A percentile compares a stretch with the other conserved stretches of the same genome.
These are phyloP conservation scores for Aromia moschata DNA, from an alignment of 2,888 invertebrate species.

Conservation along the genomic window DNA sequence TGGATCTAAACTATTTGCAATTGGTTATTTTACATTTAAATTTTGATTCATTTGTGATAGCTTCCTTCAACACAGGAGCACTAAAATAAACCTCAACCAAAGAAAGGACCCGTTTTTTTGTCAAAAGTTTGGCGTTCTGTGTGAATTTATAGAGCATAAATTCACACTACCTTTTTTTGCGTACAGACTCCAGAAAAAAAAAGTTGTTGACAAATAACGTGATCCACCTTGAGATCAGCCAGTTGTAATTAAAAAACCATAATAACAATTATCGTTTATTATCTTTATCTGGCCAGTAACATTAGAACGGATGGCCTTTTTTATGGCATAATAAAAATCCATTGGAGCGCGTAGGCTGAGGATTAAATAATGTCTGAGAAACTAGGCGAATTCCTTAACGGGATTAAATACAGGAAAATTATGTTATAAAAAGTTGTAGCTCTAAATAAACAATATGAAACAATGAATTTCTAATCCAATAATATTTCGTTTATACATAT, in stretches of 20 bases:
- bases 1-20: no score
- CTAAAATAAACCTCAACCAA: no score
- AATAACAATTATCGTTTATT: slow-evolving; percentile 19
- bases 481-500: no score
- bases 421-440: no score
- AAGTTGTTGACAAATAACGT: slow-evolving; percentile 2
- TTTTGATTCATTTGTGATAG: no score
- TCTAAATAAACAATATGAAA: no score
- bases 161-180: not conserved
- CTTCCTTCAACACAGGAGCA: no score
- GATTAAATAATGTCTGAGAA: slow-evolving; percentile 11
- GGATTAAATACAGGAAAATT: no score
- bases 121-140: no score
- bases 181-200: not conserved
- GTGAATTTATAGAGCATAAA: not conserved
- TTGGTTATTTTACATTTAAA: no score
- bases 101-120: no score
- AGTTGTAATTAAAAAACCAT: slow-evolving; percentile 5
- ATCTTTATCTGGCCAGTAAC: slow-evolving; percentile 11
- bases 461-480: no score
- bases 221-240: slow-evolving; percentile 7
- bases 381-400: not conserved
- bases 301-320: slow-evolving; percentile 10
- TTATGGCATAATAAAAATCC: slow-evolving; percentile 18
- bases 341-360: slow-evolving; percentile 6